These are phyloP conservation scores for Creontiades dilutus DNA, from an alignment of 2,888 invertebrate genomes.

Conservation along the genomic window DNA sequence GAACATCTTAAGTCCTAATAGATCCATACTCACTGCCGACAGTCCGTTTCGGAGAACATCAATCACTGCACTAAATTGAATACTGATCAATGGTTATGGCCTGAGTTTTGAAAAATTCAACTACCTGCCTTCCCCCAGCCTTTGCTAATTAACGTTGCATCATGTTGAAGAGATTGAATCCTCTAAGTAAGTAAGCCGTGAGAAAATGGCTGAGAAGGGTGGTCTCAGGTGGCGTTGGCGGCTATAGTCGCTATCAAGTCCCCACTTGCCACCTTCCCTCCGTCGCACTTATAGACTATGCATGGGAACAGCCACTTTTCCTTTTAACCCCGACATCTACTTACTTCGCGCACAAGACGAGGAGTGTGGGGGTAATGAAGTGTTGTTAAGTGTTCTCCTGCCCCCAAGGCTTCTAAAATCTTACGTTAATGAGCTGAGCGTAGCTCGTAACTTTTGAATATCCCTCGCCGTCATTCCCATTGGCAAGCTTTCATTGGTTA, in stretches of 20 bases:
- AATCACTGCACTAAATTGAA: too few species aligned
- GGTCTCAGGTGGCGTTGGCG: background rate
- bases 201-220: background rate
- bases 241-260: background rate
- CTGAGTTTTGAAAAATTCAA: background rate
- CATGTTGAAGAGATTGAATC: background rate
- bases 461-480: too few species aligned
- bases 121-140: background rate
- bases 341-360: background rate
- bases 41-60: too few species aligned
- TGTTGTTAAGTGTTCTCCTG: background rate
- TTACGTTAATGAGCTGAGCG: background rate
- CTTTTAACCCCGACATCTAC: slow-evolving; percentile 19
- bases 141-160: slow-evolving; percentile 14
- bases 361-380: background rate
- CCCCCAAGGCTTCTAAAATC: background rate
- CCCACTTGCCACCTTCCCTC: background rate
- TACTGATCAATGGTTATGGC: background rate
- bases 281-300: slow-evolving; percentile 16
- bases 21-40: too few species aligned
- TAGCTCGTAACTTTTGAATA: too few species aligned
- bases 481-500: too few species aligned
- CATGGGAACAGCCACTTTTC: slow-evolving; percentile 19
- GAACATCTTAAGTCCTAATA: too few species aligned
- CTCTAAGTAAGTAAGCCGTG: background rate